Conservation (phyloP, 2,888 invertebrate genomes). For the Pollenia griseotomentosa region DNA sequence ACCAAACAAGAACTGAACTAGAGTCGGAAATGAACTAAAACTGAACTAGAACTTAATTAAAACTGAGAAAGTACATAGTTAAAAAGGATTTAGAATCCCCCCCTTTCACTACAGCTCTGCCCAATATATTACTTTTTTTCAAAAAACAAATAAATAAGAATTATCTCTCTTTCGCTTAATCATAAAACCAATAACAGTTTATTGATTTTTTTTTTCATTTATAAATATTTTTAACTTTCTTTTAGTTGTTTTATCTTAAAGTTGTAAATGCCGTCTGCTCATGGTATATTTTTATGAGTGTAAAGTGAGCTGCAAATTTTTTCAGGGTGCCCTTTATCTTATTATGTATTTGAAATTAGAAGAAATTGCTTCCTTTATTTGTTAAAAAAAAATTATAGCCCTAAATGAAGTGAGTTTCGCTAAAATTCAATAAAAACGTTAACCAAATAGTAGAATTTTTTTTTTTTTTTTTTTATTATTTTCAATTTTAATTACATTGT, state of each 20-base stretch:
- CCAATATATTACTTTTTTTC: not conserved
- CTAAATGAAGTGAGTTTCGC: constrained; percentile 5
- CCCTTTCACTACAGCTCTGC: not conserved
- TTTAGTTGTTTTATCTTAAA: constrained; percentile 52
- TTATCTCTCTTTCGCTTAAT: constrained; percentile 36
- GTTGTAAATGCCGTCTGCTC: constrained; percentile 53
- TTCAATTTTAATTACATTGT: too few species aligned
- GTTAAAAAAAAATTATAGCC: not conserved
- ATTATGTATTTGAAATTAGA: not conserved
- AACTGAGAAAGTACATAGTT: too few species aligned
- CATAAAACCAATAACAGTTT: constrained; percentile 28
- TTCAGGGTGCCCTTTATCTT: constrained; percentile 5
- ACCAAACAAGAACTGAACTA: too few species aligned
- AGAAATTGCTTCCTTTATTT: constrained; percentile 34
- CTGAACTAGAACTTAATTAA: too few species aligned
- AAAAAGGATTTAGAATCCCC: too few species aligned
- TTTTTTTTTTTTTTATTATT: too few species aligned
- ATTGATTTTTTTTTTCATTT: constrained; percentile 49
- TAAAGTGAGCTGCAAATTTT: not conserved
- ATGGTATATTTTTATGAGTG: constrained; percentile 38
- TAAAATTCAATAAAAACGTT: not conserved
- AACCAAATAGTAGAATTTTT: too few species aligned
- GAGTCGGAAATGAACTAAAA: too few species aligned
- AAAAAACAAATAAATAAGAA: not conserved
- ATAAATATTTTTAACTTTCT: constrained; percentile 39